Evolutionary conservation across 2,113 vertebrate genomes (phyloP).

Genomic region (Paedocypris sp.): DNA sequence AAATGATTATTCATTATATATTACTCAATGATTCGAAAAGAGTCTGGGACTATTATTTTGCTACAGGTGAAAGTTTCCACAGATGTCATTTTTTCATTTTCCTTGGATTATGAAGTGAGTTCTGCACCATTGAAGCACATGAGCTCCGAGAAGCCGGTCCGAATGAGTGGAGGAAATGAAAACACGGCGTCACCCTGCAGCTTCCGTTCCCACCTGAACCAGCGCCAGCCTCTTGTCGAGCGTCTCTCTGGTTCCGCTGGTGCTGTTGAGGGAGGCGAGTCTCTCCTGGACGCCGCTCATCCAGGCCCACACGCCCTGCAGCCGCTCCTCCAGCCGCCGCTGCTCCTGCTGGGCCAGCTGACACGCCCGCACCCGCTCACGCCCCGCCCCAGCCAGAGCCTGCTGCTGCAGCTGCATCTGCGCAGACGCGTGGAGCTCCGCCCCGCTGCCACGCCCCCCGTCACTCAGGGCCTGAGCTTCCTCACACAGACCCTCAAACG

Average conservation of each 20-base stretch:
- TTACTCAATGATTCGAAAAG: too few relatives aligned
- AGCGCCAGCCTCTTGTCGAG: slow-evolving; percentile 74
- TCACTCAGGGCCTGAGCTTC: slow-evolving; percentile 77
- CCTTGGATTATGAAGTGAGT: too few relatives aligned
- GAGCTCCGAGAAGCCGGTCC: too few relatives aligned
- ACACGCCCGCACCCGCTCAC: slow-evolving; percentile 68
- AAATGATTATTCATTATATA: too few relatives aligned
- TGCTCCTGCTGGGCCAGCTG: slow-evolving; percentile 86
- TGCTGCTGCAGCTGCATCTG: slow-evolving; percentile 79
- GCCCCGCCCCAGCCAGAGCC: slow-evolving; percentile 66
- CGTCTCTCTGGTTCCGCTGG: slow-evolving; percentile 70
- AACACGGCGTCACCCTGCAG: neutral
- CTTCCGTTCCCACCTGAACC: slow-evolving; percentile 68
- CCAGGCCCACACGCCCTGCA: slow-evolving; percentile 79
- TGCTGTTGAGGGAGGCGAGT: slow-evolving; percentile 70
- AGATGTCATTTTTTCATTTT: too few relatives aligned
- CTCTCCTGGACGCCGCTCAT: slow-evolving; percentile 73
- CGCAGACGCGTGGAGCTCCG: slow-evolving; percentile 69
- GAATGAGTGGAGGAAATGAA: neutral
- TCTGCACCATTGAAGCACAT: too few relatives aligned
- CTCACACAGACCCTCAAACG: slow-evolving; percentile 80
- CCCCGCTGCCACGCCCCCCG: slow-evolving; percentile 69
- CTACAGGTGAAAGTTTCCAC: too few relatives aligned
- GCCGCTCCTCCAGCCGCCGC: slow-evolving; percentile 77
- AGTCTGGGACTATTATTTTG: too few relatives aligned